Conservation (phyloP, 2,113 vertebrate genomes). For the Mola mola region DNA sequence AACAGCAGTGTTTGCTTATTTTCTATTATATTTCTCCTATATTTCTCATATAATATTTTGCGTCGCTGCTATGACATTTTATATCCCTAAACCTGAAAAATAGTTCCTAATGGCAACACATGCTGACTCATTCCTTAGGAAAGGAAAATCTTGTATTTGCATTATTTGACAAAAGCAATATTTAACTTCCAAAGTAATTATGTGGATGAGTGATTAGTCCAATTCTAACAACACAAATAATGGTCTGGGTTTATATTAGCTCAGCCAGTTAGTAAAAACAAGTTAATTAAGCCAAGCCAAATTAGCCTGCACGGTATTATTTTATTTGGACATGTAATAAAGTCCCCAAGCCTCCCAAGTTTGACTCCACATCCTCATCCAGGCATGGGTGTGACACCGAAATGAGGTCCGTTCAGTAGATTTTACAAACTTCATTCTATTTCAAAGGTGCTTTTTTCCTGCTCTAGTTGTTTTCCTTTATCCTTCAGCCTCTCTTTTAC, state of each 20-base stretch:
- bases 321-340: slow-evolving; percentile 59
- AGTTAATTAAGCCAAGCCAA: slow-evolving; percentile 63
- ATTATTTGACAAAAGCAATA: slow-evolving; percentile 25
- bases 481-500: slow-evolving; percentile 10
- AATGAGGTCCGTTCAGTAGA: slow-evolving; percentile 41
- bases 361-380: slow-evolving; percentile 14
- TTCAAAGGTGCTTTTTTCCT: slow-evolving; percentile 39
- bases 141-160: slow-evolving; percentile 12
- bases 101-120: neutral
- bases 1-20: slow-evolving; percentile 4
- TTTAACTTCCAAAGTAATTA: slow-evolving; percentile 45
- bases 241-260: slow-evolving; percentile 45
- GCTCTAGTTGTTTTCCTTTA: slow-evolving; percentile 14
- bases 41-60: slow-evolving; percentile 5
- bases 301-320: slow-evolving; percentile 39
- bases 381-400: slow-evolving; percentile 21
- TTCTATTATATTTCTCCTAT: slow-evolving; percentile 4
- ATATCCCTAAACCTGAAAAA: neutral
- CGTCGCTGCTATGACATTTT: neutral
- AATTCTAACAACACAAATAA: slow-evolving; percentile 66
- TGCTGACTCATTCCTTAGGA: no score
- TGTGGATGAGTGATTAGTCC: slow-evolving; percentile 43
- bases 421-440: slow-evolving; percentile 36
- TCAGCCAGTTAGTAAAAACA: slow-evolving; percentile 53
- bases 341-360: slow-evolving; percentile 23